Evolutionary conservation across 2,888 invertebrate genomes (phyloP), one percentile per base, ranked within the genome.

Genomic region (Chloroclysta siterata): DNA sequence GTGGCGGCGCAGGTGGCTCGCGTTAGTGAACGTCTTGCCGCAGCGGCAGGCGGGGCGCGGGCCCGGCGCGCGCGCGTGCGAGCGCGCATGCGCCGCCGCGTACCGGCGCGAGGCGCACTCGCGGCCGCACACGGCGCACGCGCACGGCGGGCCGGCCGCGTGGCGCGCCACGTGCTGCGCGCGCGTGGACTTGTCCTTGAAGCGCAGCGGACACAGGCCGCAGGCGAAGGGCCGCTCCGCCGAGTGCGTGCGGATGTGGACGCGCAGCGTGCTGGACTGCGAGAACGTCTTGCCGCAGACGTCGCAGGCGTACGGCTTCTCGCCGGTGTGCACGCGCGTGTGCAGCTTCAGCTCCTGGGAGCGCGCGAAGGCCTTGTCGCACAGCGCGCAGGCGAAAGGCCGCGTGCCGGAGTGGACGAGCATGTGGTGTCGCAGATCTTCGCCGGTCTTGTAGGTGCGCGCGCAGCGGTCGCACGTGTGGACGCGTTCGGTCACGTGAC

Each of bases 281-380:
- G 54, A 54, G 54, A 54, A 54, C 6, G 54, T 28, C 7, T 46
- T 54, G 2, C 56, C 56, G 48, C 56, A 56, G 7, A 39, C 3
- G 11, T 7, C 22, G 28, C 56, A 56, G 5, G 39, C 28, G 48
- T 39, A 48, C 2, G 56, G 56, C 14, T 48, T 39, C 48, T 56
- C 56, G 11, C 56, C 56, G 5, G 47, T 28, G 48, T 56, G 56
- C 41, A 50, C 48, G 28, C 56, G 56, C 22, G 8, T 1, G 41
- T 56, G 56, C 22, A 50, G 28, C 10, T 51, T 29, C 15, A 51
- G 22, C 17, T 41, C 47, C 47, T 39, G 56, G 51, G 36, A 36
- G 15, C 33, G 51, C n/a, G 54, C 17, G 17, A 55, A 55, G 0
- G 33, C 8, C 8, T 47, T 46, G 13, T n/a, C 33, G 46, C 54